Base-by-base conservation (phyloP, 2,113 vertebrate genomes). In the Todiramphus chloris region DNA sequence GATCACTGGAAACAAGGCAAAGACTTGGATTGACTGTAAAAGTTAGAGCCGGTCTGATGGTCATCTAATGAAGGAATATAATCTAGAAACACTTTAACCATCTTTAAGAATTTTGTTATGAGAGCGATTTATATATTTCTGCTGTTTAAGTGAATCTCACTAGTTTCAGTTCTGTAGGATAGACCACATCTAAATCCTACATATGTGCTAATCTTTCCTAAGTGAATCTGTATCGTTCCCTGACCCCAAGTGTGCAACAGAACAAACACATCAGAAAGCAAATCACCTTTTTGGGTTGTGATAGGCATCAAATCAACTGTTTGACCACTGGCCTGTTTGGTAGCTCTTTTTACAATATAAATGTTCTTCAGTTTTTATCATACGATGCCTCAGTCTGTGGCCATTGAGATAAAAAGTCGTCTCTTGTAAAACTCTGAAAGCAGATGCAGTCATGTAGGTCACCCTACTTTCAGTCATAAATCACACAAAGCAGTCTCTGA, bases 401-500 rank as follows among this genome's bases (percentile, higher is more conserved):
- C 74, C 33, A 56, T 33, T 68, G 64, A 78, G 30, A 74, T 53
- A 75, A 93, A 83, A 78, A 92, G 16, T 44, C 8, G 12, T 44
- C 5, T 28, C 59, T 90, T 17, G 16, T 87, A 68, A 72, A 72
- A 72, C 48, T 83, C 35, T 89, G 76, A 72, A 87, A 95, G 72
- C 77, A 30, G 83, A 46, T 56, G 53, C 73, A 90, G 64, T 85
- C 63, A 46, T 81, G 48, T 74, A 68, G 79, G 83, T 94, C 86
- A 83, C 56, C 64, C 70, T 75, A 15, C 60, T 88, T 92, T 72
- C 77, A 91, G 86, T 87, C 66, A 89, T 93, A 90, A 96, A 92
- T 96, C 90, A 95, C 93, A 79, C 53, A 73, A 90, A 93, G 28
- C 2, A 1, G 72, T 81, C 69, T 44, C 13, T 80, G 64, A 86